Evolutionary conservation across 2,888 invertebrate genomes (phyloP).

Genomic region (Charanyca ferruginea): DNA sequence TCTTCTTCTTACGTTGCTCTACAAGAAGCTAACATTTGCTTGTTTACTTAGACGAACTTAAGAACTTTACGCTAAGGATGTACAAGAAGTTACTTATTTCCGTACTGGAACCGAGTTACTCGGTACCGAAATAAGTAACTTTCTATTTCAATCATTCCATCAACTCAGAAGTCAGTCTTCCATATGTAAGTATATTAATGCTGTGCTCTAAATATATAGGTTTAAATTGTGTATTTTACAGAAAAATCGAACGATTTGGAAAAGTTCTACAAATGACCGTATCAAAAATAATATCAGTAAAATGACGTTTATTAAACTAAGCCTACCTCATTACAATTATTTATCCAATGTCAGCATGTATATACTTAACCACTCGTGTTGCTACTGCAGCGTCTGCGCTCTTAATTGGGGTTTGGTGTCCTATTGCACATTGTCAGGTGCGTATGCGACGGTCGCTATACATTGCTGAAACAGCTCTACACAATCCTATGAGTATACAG

Average conservation of each 20-base stretch:
- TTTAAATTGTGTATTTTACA: too few relatives aligned
- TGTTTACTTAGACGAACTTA: slow-evolving; percentile 3
- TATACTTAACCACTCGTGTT: slow-evolving; percentile 1
- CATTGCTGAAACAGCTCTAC: slow-evolving; percentile 17
- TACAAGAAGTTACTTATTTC: neutral
- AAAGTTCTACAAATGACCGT: too few relatives aligned
- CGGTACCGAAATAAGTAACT: too few relatives aligned
- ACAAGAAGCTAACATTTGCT: slow-evolving; percentile 11
- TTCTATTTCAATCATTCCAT: neutral
- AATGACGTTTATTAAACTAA: neutral
- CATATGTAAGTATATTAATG: too few relatives aligned
- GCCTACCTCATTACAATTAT: neutral
- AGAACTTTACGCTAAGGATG: neutral
- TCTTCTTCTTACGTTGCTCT: too few relatives aligned
- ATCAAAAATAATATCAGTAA: neutral
- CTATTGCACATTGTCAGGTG: slow-evolving; percentile 30
- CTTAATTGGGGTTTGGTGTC: slow-evolving; percentile 31
- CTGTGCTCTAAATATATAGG: too few relatives aligned
- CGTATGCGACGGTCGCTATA: slow-evolving; percentile 9
- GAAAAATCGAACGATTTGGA: too few relatives aligned
- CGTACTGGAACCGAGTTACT: too few relatives aligned
- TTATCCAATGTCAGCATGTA: slow-evolving; percentile 1
- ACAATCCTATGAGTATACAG: neutral
- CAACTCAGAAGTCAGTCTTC: neutral
- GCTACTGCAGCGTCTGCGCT: slow-evolving; percentile 29